Conservation (phyloP, 2,797 vertebrate genomes). For the Limnodromus scolopaceus region DNA sequence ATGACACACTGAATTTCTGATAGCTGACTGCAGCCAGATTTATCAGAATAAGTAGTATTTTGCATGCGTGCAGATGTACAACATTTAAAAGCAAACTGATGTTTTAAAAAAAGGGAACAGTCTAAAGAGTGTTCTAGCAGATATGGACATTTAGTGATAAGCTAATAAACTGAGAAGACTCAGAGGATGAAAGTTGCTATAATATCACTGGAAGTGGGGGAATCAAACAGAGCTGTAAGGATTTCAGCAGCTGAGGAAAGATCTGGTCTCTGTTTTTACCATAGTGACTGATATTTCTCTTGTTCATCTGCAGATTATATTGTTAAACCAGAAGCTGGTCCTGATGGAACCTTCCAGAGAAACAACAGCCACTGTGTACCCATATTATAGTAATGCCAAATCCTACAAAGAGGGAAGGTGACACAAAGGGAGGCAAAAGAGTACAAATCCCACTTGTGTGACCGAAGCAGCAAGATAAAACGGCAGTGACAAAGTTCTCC, state of each 20-base stretch:
- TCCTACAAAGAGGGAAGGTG: background rate
- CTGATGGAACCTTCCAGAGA: background rate
- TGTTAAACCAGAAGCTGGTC: background rate
- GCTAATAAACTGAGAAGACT: background rate
- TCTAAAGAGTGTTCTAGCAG: background rate
- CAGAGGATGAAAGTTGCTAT: background rate
- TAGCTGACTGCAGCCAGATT: background rate
- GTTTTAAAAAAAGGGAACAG: background rate
- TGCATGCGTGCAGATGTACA: background rate
- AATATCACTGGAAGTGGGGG: background rate
- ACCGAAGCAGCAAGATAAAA: background rate
- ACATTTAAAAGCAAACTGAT: background rate
- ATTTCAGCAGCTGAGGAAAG: background rate
- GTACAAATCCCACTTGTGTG: background rate
- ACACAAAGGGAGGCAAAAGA: background rate
- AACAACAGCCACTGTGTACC: background rate
- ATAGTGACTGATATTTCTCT: background rate
- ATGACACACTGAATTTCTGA: background rate
- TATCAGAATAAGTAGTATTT: background rate
- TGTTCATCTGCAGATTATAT: background rate
- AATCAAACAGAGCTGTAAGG: background rate
- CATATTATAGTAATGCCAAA: background rate
- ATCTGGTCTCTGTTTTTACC: background rate
- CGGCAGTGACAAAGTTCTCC: background rate
- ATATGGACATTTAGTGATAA: background rate